phyloP scores from a whole-genome alignment of 1,140 invertebrate genomes.

The Diabrotica virgifera region DNA sequence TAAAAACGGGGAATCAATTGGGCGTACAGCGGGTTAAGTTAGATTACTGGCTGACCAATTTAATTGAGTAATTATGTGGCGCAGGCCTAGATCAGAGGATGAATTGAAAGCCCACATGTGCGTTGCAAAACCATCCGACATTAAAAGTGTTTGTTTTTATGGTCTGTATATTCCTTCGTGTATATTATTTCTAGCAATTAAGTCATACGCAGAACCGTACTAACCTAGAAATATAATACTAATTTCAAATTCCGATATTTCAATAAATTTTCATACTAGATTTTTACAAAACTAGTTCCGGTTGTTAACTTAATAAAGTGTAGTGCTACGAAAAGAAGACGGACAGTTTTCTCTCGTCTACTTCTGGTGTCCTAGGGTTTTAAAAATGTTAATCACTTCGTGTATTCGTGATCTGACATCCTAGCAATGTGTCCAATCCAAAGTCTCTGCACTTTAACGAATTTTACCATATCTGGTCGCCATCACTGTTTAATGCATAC shows the following conservation, averaged over 20 bases:
- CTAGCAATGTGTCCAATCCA: too few species aligned
- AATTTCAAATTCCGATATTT: neutral
- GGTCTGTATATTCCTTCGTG: neutral
- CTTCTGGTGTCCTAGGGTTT: too few species aligned
- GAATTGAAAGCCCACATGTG: slow-evolving; percentile 12
- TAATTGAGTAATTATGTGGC: slow-evolving; percentile 12
- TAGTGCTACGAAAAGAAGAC: too few species aligned
- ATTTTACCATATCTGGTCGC: too few species aligned
- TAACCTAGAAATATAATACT: neutral
- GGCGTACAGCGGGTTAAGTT: slow-evolving; percentile 4
- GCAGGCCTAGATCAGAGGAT: slow-evolving; percentile 12
- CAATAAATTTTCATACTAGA: neutral
- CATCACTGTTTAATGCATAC: too few species aligned
- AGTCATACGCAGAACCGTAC: neutral
- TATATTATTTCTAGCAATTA: neutral
- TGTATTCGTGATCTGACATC: too few species aligned
- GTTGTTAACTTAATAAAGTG: neutral
- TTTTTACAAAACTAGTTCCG: neutral
- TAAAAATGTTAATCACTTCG: too few species aligned
- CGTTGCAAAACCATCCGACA: slow-evolving; percentile 2
- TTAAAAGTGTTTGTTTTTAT: slow-evolving; percentile 11
- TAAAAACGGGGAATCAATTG: slow-evolving; percentile 12
- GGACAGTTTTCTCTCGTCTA: too few species aligned
- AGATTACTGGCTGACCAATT: slow-evolving; percentile 10
- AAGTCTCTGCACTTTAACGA: too few species aligned